Percentiles rank a stretch among this genome's conserved stretches.
Conservation (phyloP, 2,113 vertebrate species). For the Urocolius indicus region DNA sequence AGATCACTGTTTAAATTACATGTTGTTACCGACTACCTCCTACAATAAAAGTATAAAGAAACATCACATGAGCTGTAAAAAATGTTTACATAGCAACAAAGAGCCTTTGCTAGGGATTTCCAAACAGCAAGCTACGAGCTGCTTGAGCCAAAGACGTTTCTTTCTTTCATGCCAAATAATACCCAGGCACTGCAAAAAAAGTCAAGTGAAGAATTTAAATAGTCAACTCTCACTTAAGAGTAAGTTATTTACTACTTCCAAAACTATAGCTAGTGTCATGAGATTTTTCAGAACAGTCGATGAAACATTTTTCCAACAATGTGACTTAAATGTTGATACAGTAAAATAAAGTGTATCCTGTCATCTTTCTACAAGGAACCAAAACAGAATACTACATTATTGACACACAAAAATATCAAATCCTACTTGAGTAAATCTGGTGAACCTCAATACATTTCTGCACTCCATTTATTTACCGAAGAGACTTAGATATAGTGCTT, state of each 20-base stretch:
- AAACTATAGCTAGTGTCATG: not conserved
- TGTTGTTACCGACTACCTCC: not conserved
- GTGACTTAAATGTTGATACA: not conserved
- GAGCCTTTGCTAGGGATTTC: not conserved
- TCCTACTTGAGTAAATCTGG: not conserved
- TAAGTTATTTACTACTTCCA: not conserved
- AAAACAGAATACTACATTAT: not conserved
- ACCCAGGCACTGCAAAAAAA: not conserved
- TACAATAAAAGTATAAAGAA: not conserved
- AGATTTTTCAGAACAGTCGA: not conserved
- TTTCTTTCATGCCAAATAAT: not conserved
- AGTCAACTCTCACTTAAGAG: conserved; percentile 5
- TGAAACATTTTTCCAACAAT: not conserved
- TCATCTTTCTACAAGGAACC: not conserved
- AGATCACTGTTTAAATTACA: not conserved
- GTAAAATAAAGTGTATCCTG: not conserved
- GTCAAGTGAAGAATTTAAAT: conserved; percentile 32
- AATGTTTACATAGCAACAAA: conserved; percentile 24
- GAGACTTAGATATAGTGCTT: not conserved
- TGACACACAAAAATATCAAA: not conserved
- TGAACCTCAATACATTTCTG: not conserved
- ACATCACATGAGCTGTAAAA: not conserved
- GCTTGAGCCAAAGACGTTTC: not conserved
- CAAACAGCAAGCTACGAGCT: not conserved
- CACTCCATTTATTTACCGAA: not conserved